These are phyloP conservation scores for Parnassius orleans DNA, from an alignment of 2,888 invertebrate species.

Conservation along the genomic window DNA sequence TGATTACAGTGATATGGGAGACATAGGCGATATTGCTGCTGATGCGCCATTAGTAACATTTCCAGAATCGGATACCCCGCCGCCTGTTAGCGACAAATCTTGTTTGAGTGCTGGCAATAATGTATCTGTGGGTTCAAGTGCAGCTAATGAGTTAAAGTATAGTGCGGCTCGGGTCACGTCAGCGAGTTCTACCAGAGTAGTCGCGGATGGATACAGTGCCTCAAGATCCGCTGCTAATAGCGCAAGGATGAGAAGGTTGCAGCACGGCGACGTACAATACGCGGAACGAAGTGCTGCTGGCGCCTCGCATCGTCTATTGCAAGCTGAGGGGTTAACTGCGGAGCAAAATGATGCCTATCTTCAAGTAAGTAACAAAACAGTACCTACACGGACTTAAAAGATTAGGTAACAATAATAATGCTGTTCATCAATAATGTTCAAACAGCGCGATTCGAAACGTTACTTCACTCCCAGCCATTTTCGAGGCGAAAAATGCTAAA, in stretches of 20 bases:
- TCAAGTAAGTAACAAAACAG: constrained; percentile 80
- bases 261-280: constrained; percentile 91
- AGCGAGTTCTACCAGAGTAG: constrained; percentile 86
- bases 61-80: constrained; percentile 89
- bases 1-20: constrained; percentile 74
- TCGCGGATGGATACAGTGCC: constrained; percentile 91
- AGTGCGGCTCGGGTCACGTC: constrained; percentile 92
- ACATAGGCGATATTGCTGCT: constrained; percentile 66
- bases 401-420: not conserved
- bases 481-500: too few species aligned
- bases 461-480: too few species aligned
- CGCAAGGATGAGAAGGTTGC: constrained; percentile 81
- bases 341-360: constrained; percentile 92
- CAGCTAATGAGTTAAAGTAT: constrained; percentile 88
- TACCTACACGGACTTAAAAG: too few species aligned
- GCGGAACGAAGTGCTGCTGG: constrained; percentile 90
- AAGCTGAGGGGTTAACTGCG: constrained; percentile 91
- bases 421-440: too few species aligned
- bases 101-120: constrained; percentile 68
- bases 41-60: constrained; percentile 89
- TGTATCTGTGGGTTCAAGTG: constrained; percentile 58
- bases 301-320: constrained; percentile 88
- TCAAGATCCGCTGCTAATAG: constrained; percentile 78
- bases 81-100: constrained; percentile 75
- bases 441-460: too few species aligned